phyloP scores from a whole-genome alignment of 64 coral and sea anemone species.

The Exaiptasia diaphana region DNA sequence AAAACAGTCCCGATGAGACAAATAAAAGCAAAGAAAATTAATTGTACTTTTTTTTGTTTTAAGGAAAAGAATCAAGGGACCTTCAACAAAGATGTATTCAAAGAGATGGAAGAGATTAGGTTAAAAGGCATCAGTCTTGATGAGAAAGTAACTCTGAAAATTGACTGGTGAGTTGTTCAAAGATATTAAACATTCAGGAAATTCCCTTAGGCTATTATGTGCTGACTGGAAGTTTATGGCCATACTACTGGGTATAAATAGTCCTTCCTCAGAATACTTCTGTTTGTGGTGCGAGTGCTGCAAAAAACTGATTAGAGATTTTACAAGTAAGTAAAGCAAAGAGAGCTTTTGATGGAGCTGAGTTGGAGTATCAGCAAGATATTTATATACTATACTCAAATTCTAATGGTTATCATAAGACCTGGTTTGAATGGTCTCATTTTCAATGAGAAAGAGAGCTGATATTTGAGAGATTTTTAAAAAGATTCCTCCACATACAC shows the following conservation, averaged over 20 bases:
- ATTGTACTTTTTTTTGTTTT: neutral
- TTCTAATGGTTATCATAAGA: too few species aligned
- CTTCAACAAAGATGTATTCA: neutral
- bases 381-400: too few species aligned
- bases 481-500: too few species aligned
- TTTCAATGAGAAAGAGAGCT: too few species aligned
- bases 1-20: neutral
- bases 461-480: too few species aligned
- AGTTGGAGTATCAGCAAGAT: neutral
- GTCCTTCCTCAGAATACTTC: constrained; percentile 12
- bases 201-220: constrained; percentile 15
- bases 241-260: constrained; percentile 10
- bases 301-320: constrained; percentile 23
- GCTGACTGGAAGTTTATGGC: constrained; percentile 59
- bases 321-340: constrained; percentile 43
- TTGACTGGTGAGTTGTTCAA: neutral
- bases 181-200: neutral
- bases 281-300: constrained; percentile 45
- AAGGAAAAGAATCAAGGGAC: neutral
- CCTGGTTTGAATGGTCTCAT: too few species aligned
- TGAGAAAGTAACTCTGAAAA: neutral
- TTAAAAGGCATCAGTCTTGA: neutral
- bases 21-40: neutral
- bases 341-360: neutral
- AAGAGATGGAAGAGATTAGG: neutral